A percentile compares a stretch with the other conserved stretches of the same genome.
These are phyloP conservation scores for Apodemia hepburni DNA, from an alignment of 2,888 invertebrate species.

Conservation along the genomic window DNA sequence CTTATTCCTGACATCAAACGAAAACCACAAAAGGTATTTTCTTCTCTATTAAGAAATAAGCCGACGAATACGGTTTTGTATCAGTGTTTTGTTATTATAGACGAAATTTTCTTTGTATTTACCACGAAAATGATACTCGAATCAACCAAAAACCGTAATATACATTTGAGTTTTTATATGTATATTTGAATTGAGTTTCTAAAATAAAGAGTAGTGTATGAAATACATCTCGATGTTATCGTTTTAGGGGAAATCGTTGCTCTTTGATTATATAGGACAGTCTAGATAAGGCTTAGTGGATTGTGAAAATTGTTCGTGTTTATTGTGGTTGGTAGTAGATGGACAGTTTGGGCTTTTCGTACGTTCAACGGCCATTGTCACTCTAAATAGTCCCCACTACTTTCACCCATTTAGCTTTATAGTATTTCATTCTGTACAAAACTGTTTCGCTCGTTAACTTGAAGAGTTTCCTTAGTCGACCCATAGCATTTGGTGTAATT, in stretches of 20 bases:
- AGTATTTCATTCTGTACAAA: constrained; percentile 26
- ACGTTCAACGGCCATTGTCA: constrained; percentile 20
- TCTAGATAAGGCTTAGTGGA: constrained; percentile 44
- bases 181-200: neutral
- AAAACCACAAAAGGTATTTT: constrained; percentile 9
- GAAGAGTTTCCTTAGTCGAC: constrained; percentile 12
- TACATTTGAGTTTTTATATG: neutral
- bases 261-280: constrained; percentile 25
- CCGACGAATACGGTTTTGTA: constrained; percentile 5
- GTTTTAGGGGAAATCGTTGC: neutral
- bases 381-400: constrained; percentile 24
- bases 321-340: constrained; percentile 38
- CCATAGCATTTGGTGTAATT: constrained; percentile 8
- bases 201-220: neutral
- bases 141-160: neutral
- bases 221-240: neutral
- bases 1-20: constrained; percentile 8
- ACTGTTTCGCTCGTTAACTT: constrained; percentile 31
- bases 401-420: constrained; percentile 6
- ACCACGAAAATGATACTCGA: neutral
- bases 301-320: constrained; percentile 43
- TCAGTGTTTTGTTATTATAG: neutral
- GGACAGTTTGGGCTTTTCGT: constrained; percentile 20
- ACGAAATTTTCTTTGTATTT: neutral
- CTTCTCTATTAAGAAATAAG: constrained; percentile 13